Evolutionary conservation across 2,113 vertebrate species (phyloP).

Genomic region (Melanerpes formicivorus): DNA sequence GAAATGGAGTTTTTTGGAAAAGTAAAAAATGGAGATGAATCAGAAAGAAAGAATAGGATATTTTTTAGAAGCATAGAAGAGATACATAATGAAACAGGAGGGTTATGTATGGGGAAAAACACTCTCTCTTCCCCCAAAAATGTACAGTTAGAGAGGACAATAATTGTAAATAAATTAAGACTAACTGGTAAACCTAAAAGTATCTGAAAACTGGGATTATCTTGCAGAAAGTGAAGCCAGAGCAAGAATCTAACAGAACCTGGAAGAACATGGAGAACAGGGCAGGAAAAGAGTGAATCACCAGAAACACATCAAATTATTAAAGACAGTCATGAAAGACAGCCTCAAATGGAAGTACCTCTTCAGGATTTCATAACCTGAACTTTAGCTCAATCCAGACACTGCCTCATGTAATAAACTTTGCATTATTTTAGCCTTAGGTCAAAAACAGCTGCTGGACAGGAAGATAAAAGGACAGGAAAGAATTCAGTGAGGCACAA

Average conservation of each 20-base stretch:
- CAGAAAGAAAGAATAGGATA: not conserved
- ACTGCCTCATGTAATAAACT: not conserved
- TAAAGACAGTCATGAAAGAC: not conserved
- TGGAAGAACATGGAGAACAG: not conserved
- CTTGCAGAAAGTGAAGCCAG: not conserved
- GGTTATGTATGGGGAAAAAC: not conserved
- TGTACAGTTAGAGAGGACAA: not conserved
- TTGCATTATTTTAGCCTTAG: not conserved
- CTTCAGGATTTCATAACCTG: not conserved
- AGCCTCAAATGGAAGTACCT: not conserved
- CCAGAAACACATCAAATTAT: not conserved
- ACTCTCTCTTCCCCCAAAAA: accelerated
- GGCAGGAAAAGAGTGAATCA: not conserved
- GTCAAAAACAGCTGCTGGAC: not conserved
- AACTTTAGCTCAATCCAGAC: not conserved
- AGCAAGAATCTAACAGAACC: not conserved
- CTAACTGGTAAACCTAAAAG: not conserved
- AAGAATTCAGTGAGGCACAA: not conserved
- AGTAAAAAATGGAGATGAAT: not conserved
- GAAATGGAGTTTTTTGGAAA: not conserved
- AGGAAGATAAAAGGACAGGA: not conserved
- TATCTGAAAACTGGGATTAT: not conserved
- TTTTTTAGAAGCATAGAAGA: not conserved
- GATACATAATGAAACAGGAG: not conserved
- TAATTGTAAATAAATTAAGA: not conserved